Evolutionary conservation across 2,113 vertebrate genomes (phyloP).

Genomic region (Lichenostomus cassidix): DNA sequence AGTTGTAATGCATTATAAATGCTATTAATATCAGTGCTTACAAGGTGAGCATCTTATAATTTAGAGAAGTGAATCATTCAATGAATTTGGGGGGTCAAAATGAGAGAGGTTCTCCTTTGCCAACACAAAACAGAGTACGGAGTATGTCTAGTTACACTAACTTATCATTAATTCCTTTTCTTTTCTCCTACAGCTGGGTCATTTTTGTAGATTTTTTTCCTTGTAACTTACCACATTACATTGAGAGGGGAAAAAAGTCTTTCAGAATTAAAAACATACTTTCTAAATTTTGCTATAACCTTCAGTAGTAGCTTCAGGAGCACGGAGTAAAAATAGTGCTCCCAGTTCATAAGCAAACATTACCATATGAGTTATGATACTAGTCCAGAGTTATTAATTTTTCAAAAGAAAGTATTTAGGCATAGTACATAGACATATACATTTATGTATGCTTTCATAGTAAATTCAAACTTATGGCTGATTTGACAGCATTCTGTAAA

Average conservation of each 20-base stretch:
- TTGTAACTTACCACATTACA: conserved; percentile 73
- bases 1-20: not conserved
- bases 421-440: conserved; percentile 3
- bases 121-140: not conserved
- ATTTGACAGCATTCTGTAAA: conserved; percentile 17
- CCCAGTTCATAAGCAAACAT: not conserved
- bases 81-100: not conserved
- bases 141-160: conserved; percentile 56
- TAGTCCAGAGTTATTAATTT: not conserved
- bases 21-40: not conserved
- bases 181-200: conserved; percentile 32
- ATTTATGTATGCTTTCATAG: conserved; percentile 19
- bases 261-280: conserved; percentile 44
- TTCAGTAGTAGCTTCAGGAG: conserved; percentile 35
- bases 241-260: conserved; percentile 55
- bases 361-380: not conserved
- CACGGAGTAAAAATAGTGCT: not conserved
- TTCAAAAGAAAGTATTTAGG: conserved; percentile 29
- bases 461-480: conserved; percentile 43
- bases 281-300: conserved; percentile 23
- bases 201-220: conserved; percentile 12
- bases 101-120: not conserved
- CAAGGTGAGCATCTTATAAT: not conserved
- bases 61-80: not conserved
- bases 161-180: conserved; percentile 76